These are phyloP conservation scores for Urocyon cinereoargenteus DNA, from an alignment of 2,797 vertebrate species.

Conservation along the genomic window DNA sequence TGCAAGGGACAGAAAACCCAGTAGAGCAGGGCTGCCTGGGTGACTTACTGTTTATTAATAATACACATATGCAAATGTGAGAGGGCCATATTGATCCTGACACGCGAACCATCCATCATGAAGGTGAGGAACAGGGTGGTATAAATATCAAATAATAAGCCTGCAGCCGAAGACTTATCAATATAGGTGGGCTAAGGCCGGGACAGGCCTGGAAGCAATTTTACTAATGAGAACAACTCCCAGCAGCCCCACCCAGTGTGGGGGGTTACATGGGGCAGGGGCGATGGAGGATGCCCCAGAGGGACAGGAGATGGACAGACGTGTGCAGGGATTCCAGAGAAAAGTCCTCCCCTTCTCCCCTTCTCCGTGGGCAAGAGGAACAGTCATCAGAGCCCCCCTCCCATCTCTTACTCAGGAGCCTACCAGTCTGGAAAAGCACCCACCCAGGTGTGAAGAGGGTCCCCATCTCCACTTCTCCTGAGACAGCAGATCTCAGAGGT, in stretches of 20 bases:
- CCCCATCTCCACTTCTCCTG: neutral
- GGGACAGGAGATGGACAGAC: fast-evolving
- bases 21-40: neutral
- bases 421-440: neutral
- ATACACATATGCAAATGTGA: conserved; percentile 81
- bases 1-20: conserved; percentile 10
- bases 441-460: fast-evolving
- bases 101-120: conserved; percentile 69
- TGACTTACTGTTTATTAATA: conserved; percentile 83
- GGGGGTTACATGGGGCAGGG: fast-evolving
- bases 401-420: neutral
- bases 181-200: neutral
- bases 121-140: neutral
- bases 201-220: neutral
- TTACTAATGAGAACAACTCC: neutral
- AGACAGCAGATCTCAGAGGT: neutral
- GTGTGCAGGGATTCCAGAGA: fast-evolving
- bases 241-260: neutral
- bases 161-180: conserved; percentile 59
- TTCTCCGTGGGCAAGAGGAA: neutral
- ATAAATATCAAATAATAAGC: conserved; percentile 75
- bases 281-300: fast-evolving
- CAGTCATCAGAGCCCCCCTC: neutral
- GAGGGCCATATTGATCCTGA: conserved; percentile 78
- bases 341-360: neutral